phyloP scores from a whole-genome alignment of 1,140 invertebrate species.

The Cotesia typhae region DNA sequence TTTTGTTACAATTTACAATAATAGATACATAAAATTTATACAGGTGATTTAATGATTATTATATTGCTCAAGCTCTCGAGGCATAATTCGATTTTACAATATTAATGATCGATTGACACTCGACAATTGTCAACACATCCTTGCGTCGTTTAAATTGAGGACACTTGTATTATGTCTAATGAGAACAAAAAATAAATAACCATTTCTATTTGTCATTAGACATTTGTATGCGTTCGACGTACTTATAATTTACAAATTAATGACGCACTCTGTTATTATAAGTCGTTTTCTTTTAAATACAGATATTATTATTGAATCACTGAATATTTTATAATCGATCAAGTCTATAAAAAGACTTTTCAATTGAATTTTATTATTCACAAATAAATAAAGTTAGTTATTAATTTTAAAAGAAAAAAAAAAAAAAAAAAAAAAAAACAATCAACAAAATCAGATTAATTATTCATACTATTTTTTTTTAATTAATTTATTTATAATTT shows the following conservation, averaged over 20 bases:
- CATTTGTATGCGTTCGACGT: conserved; percentile 56
- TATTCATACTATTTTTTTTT: too few species aligned
- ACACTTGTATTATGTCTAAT: background rate
- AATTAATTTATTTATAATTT: too few species aligned
- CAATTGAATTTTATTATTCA: conserved; percentile 22
- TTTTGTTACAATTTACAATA: too few species aligned
- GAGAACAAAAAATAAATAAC: background rate
- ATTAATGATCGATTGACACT: conserved; percentile 57
- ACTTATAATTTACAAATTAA: conserved; percentile 61
- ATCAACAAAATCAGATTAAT: too few species aligned
- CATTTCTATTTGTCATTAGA: conserved; percentile 49
- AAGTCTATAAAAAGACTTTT: conserved; percentile 45
- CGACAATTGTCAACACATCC: conserved; percentile 6
- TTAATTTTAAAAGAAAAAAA: too few species aligned
- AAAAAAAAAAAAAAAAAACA: too few species aligned
- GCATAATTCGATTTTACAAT: conserved; percentile 56
- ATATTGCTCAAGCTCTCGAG: conserved; percentile 41
- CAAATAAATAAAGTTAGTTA: too few species aligned
- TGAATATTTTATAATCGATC: conserved; percentile 2
- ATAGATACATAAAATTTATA: too few species aligned
- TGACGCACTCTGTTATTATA: conserved; percentile 58
- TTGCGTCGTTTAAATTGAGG: conserved; percentile 39
- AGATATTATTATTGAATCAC: conserved; percentile 45
- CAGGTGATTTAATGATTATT: too few species aligned
- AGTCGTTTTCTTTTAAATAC: conserved; percentile 51